phyloP scores from a whole-genome alignment of 2,888 invertebrate species.

The Ctena decussata region DNA sequence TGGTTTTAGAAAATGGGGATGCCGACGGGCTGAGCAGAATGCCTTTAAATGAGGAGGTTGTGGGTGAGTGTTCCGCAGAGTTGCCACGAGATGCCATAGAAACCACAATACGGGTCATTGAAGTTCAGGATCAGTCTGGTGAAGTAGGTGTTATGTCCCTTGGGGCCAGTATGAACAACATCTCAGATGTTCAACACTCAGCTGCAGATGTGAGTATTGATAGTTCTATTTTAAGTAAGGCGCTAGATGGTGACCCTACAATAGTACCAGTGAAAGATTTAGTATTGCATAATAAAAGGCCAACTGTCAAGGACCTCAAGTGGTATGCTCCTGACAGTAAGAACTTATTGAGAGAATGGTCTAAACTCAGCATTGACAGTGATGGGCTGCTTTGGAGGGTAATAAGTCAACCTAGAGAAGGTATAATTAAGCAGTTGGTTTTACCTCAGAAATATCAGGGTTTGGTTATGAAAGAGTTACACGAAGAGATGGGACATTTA shows the following conservation, averaged over 20 bases:
- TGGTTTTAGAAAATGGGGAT: constrained; percentile 12
- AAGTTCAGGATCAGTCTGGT: neutral
- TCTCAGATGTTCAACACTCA: neutral
- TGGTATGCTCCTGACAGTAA: neutral
- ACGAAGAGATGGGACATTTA: constrained; percentile 36
- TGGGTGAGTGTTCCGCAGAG: neutral
- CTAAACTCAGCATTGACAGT: constrained; percentile 9
- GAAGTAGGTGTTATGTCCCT: neutral
- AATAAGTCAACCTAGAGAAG: neutral
- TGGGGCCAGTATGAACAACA: neutral
- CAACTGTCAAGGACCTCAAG: neutral
- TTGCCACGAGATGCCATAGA: neutral
- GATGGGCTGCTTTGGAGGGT: neutral
- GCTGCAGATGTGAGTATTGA: neutral
- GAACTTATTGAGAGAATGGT: constrained; percentile 24
- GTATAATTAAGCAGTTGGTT: constrained; percentile 24
- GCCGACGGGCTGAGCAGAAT: constrained; percentile 37
- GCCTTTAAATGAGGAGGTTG: constrained; percentile 7
- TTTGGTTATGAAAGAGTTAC: constrained; percentile 22
- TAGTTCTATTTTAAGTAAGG: neutral
- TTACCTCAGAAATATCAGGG: constrained; percentile 31
- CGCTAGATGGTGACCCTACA: constrained; percentile 9
- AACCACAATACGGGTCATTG: neutral
- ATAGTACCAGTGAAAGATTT: constrained; percentile 1
- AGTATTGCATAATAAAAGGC: neutral